phyloP scores from a whole-genome alignment of 2,888 invertebrate species.

The Brassicogethes aeneus region DNA sequence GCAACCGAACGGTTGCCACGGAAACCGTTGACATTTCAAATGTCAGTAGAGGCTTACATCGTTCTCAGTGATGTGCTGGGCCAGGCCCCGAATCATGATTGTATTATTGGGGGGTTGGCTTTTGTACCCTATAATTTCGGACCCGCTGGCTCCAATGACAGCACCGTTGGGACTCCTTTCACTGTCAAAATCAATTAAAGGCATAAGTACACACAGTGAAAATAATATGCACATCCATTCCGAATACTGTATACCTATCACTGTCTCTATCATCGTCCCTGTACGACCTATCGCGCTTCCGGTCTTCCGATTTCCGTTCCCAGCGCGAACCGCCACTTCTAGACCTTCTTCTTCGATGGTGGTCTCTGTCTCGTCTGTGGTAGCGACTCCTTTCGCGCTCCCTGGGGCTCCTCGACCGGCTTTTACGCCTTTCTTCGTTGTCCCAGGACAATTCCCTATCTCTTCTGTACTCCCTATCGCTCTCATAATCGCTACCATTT shows the following conservation, averaged over 20 bases:
- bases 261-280: slow-evolving; percentile 40
- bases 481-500: slow-evolving; percentile 35
- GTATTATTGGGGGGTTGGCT: slow-evolving; percentile 50
- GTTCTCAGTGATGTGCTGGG: slow-evolving; percentile 66
- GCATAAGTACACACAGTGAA: slow-evolving; percentile 18
- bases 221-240: slow-evolving; percentile 22
- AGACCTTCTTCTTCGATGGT: slow-evolving; percentile 30
- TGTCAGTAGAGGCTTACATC: slow-evolving; percentile 47
- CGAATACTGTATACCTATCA: slow-evolving; percentile 36
- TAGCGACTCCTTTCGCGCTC: slow-evolving; percentile 30
- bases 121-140: slow-evolving; percentile 41
- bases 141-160: slow-evolving; percentile 38
- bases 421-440: slow-evolving; percentile 27
- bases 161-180: slow-evolving; percentile 37
- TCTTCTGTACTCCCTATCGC: slow-evolving; percentile 32
- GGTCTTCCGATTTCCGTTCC: slow-evolving; percentile 36
- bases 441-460: slow-evolving; percentile 28
- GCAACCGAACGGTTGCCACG: too few species aligned
- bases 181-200: slow-evolving; percentile 29
- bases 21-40: too few species aligned
- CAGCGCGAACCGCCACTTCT: slow-evolving; percentile 35
- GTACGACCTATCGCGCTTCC: slow-evolving; percentile 34
- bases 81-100: slow-evolving; percentile 65
- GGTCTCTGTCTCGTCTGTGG: slow-evolving; percentile 31
- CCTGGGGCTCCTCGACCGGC: slow-evolving; percentile 29